Evolutionary conservation across 2,888 invertebrate species (phyloP), one percentile per base, ranked within the genome.

Genomic region (Julus scanicus): DNA sequence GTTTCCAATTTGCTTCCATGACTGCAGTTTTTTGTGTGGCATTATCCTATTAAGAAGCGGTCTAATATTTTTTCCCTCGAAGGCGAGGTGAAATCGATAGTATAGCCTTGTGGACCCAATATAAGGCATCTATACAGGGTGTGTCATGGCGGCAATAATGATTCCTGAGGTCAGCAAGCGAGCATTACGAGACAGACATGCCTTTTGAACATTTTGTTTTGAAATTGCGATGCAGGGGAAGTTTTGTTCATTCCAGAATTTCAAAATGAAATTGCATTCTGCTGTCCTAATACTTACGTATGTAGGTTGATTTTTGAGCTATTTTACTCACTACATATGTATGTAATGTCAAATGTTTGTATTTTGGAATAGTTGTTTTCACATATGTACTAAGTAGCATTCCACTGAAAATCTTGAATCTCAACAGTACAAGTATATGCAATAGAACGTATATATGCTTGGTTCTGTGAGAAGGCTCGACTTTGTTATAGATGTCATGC

Each of bases 1-100:
- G 71, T 71, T 71, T 71, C 71, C 71, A 71, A 71, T 71, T 71
- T 71, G 71, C 71, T 71, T 71, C 71, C 71, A 71, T 71, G 71
- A 71, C 71, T 71, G 71, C 71, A 71, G 71, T 20, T 71, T 71
- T 71, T 71, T 71, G 71, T 71, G 71, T 5, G 71, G 71, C 71
- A 71, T 71, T 71, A 71, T 71, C 71, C 71, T 71, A 71, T 71
- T 71, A 71, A 29, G 71, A 71, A 71, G 71, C 71, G 71, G 71
- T 71, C 71, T 71, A 71, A 20, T 71, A 71, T 71, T 71, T 71
- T 71, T 71, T 71, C 71, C 71, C 71, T 71, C 20, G 71, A 2
- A 29, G 71, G 71, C 11, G 20, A 29, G 71, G 71, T 71, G 71
- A 71, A 71, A 71, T 71, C 71, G 71, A 71, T 71, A 71, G 63